Base-by-base conservation (phyloP, 2,113 vertebrate genomes). In the Cisticola juncidis region DNA sequence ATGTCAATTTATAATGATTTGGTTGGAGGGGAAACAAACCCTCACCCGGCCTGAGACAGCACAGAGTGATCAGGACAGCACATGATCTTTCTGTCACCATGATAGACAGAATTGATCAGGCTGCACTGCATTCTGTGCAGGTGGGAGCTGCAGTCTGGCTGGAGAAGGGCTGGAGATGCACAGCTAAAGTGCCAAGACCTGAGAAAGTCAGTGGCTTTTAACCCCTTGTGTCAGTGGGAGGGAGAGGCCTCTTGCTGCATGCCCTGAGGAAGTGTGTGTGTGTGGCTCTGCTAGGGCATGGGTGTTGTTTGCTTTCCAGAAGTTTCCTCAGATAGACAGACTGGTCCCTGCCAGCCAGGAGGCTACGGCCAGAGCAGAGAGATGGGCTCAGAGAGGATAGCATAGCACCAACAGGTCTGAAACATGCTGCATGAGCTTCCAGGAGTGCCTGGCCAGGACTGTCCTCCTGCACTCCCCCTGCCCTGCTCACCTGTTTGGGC, bases 51-150 rank as follows among this genome's bases (percentile, higher is more conserved):
- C 72, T 80, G 47, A 96, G 86, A 54, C 82, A 73, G 76, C 65
- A 26, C 3, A 2, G 82, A 88, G 80, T 50, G 95, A 93, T 90
- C 92, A 90, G 91, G 86, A 72, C 82, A 96, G 90, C 64, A 77
- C 74, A 86, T 92, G 73, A 78, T 74, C 77, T 90, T 93, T 74
- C 82, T 88, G 90, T 90, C 88, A 66, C 73, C 0, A 0, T 48
- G 76, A 86, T 13, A 64, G 93, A 92, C 93, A 81, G 93, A 69
- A 88, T 26, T 83, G 92, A 96, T 93, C 24, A 2, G 71, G 54
- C 47, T 81, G 38, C 6, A 4, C 50, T 36, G 68, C 16, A 1
- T 42, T 80, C 71, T 18, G 68, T 69, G 88, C 90, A 45, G 88
- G 58, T 44, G 73, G 66, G 48, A 82, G 77, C 77, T 70, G 84